These are phyloP conservation scores for Macroteleia sp. DNA, from an alignment of 2,888 invertebrate species.

Conservation along the genomic window DNA sequence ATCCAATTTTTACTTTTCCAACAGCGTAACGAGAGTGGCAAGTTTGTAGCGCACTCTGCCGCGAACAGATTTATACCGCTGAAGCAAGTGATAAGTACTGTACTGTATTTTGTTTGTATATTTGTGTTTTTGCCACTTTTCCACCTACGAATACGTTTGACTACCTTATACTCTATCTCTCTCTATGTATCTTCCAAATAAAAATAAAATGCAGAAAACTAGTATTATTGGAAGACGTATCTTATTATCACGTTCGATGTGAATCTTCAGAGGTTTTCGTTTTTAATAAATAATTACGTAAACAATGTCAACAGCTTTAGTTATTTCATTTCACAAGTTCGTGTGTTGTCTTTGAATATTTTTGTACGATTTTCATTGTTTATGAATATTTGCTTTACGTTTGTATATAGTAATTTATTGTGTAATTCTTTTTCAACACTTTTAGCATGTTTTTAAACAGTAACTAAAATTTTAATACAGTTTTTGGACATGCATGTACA, in stretches of 20 bases:
- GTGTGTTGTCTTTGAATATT: no score
- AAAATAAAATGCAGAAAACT: constrained; percentile 65
- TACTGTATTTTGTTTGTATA: constrained; percentile 81
- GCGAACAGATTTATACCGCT: constrained; percentile 54
- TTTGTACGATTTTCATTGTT: no score
- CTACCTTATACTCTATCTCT: constrained; percentile 63
- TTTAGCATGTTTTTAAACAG: no score
- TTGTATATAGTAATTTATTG: no score
- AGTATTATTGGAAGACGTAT: constrained; percentile 46
- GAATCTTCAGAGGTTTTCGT: constrained; percentile 30
- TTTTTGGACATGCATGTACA: no score
- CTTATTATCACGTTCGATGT: constrained; percentile 40
- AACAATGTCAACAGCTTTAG: not conserved
- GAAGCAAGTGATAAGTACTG: constrained; percentile 74
- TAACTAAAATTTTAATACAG: no score
- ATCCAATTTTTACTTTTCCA: constrained; percentile 7
- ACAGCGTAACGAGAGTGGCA: constrained; percentile 3
- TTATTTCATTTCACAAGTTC: constrained; percentile 8
- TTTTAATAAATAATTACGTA: constrained; percentile 39
- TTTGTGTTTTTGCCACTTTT: constrained; percentile 72
- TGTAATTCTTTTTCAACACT: no score
- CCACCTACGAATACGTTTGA: constrained; percentile 62
- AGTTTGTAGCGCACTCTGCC: constrained; percentile 9
- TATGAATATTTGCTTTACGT: no score
- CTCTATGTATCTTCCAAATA: constrained; percentile 81